Base-by-base conservation (phyloP, 2,888 invertebrate genomes). In the Oscheius sp. region DNA sequence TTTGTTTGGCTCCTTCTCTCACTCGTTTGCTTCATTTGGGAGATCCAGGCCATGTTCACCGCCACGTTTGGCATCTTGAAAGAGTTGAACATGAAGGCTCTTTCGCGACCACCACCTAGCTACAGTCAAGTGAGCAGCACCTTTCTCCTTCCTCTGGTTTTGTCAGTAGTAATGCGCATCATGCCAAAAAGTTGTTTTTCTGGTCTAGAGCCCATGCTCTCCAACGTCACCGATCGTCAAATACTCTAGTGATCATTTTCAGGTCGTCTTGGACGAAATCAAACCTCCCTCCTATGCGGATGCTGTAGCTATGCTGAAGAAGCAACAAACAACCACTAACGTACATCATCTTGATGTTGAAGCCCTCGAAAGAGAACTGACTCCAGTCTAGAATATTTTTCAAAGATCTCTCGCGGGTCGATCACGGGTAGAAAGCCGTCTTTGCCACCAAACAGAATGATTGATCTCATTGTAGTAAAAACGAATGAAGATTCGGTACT, bases 41-140 rank as follows among this genome's bases (percentile, higher is more conserved):
- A 81, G 42, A 79, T 81, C 51, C 81, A 81, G 51, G 78, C 76
- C 11, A 81, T 81, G 81, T 81, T 81, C 66, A 77, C 78, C 10
- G 79, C 79, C 0, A 77, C 79, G 7, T 81, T 81, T 57, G 79
- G 77, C 62, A 81, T 81, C 37, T 74, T 81, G 53, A 81, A 81
- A 50, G 79, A 81, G 62, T 58, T 81, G 29, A 79, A 79, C 71
- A 51, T 77, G 59, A 63, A 76, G 53, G 76, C 80, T 11, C 74
- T 78, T 53, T 78, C 75, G 13, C 76, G 78, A n/a, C 80, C 80
- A n/a, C 80, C 80, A 5, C 80, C 80, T 42, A 75, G 74, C 29
- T 80, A 80, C 51, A 80, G 76, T 71, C 80, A 80, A 70, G 79
- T 79, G 35, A 48, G 74, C 68, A 32, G 9, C 21, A 21, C 2